Conservation (phyloP, 2,113 vertebrate genomes). For the Falcunculus frontatus region DNA sequence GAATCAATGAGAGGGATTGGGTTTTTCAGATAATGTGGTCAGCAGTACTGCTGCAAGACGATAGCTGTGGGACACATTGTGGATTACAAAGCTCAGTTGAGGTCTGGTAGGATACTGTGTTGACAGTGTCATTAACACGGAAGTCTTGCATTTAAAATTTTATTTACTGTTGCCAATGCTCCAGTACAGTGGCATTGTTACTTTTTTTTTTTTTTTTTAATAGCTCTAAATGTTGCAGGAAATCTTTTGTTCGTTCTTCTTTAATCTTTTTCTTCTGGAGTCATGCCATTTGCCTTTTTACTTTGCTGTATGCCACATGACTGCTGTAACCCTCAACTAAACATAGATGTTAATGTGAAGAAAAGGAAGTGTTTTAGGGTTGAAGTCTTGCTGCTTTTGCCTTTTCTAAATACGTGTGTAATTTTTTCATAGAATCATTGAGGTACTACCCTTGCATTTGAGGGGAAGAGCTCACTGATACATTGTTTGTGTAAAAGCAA, state of each 20-base stretch:
- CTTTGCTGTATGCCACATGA: neutral
- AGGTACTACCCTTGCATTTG: neutral
- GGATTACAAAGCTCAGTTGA: neutral
- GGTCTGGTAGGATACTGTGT: neutral
- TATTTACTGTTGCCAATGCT: neutral
- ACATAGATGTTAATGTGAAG: neutral
- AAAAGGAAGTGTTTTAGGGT: neutral
- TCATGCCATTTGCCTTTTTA: neutral
- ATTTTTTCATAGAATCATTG: neutral
- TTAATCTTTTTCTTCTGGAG: neutral
- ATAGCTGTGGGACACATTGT: neutral
- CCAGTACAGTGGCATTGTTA: neutral
- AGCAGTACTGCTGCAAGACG: neutral
- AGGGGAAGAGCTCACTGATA: neutral
- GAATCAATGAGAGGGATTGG: neutral
- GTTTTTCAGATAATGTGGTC: neutral
- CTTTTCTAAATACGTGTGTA: neutral
- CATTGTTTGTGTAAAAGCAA: neutral
- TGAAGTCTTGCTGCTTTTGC: neutral
- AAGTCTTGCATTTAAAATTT: neutral
- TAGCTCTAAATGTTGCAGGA: neutral
- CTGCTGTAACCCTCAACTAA: neutral
- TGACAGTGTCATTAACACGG: neutral
- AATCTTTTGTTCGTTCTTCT: neutral
- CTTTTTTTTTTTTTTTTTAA: neutral